Base-by-base conservation (phyloP, 2,888 invertebrate genomes). In the Sarcophaga variegata region DNA sequence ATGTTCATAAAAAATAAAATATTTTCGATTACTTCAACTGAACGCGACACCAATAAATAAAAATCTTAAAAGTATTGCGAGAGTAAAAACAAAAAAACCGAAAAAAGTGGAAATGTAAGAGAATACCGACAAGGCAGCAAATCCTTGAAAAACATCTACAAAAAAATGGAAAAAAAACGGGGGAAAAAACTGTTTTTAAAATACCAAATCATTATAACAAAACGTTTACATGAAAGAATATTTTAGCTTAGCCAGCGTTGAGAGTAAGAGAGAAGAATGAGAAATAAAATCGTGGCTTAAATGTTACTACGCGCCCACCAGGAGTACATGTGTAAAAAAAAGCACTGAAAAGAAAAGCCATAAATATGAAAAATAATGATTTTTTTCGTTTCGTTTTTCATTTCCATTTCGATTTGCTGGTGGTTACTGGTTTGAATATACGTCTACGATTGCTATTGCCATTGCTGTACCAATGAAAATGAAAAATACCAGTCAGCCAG, bases 301-400 rank as follows among this genome's bases (percentile, higher is more conserved):
- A 81, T 11, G 74, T 81, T 78, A 78, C 67, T 62, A 69, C 45
- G 6, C 27, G 54, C 71, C 45, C 59, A 71, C 64, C 17, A 14
- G 17, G 14, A 54, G 10, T 17, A 12, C 17, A 4, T 14, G 4
- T 54, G 14, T 54, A 10, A 54, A 54, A 54, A 54, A 10, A 14
- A 49, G 14, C 14, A 37, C 12, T 1, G 49, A 49, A 54, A 64
- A 37, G 37, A 8, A 37, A 85, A 81, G 49, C 81, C 62, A 70
- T 74, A 88, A 87, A 88, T 87, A 82, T 77, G 81, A 88, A 84
- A 89, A 87, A 84, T 88, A 88, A 86, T 88, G 88, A 89, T 83
- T 88, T 81, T 71, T 66, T 78, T 71, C 47, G 47, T 14, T 14
- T 25, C 25, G 54, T 45, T 70, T 22, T 60, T 49, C 4, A 20